A percentile compares a stretch with the other conserved stretches of the same genome.
Conservation (phyloP, 2,113 vertebrate species). For the Varanus salvator region DNA sequence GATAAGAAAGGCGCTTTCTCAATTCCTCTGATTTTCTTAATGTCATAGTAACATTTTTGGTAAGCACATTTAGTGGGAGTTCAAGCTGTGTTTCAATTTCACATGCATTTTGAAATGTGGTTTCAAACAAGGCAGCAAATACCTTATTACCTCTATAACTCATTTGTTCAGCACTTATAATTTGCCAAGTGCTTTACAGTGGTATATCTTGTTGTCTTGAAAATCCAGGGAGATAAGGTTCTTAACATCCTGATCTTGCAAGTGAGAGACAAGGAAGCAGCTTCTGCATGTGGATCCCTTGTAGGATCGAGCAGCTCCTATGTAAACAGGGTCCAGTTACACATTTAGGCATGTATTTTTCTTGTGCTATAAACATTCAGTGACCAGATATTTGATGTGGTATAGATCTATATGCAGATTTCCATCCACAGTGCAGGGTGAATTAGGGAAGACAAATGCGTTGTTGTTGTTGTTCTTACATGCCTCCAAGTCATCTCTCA, state of each 20-base stretch:
- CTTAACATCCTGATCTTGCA: background rate
- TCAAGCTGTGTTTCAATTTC: constrained; percentile 9
- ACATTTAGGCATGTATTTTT: background rate
- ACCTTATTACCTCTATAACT: constrained; percentile 20
- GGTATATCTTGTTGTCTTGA: background rate
- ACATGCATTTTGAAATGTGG: constrained; percentile 18
- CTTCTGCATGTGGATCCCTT: background rate
- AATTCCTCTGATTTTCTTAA: constrained; percentile 36
- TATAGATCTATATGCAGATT: background rate
- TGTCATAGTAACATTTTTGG: constrained; percentile 34
- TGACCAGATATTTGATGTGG: background rate
- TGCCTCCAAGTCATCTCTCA: too few relatives aligned
- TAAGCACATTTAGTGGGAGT: constrained; percentile 14
- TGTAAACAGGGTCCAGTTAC: background rate
- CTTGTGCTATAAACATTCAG: background rate
- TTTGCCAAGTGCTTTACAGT: background rate
- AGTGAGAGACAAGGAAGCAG: background rate
- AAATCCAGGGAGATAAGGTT: background rate
- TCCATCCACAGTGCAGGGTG: background rate
- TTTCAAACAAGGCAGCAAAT: constrained; percentile 17
- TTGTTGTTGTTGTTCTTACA: too few relatives aligned
- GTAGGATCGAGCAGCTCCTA: background rate
- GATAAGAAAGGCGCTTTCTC: constrained; percentile 7
- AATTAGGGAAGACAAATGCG: too few relatives aligned
- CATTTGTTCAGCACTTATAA: constrained; percentile 13